These are phyloP conservation scores for Esperia sulphurella DNA, from an alignment of 2,888 invertebrate species.

Conservation along the genomic window DNA sequence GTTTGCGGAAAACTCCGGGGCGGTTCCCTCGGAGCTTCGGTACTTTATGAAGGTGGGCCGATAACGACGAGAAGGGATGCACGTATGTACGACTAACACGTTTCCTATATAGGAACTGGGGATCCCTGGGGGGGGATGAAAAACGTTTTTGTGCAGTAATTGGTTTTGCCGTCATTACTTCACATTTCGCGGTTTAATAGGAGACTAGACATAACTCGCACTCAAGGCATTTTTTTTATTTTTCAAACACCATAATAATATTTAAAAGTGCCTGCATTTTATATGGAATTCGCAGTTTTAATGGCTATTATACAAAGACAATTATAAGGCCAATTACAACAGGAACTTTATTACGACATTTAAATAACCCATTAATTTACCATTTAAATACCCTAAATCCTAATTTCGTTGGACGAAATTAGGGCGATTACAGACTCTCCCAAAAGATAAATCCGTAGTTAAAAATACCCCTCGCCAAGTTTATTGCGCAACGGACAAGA, in stretches of 20 bases:
- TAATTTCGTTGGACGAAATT: constrained; percentile 55
- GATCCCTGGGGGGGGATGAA: constrained; percentile 2
- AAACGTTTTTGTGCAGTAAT: constrained; percentile 5
- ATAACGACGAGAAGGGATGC: constrained; percentile 15
- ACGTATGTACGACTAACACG: constrained; percentile 3
- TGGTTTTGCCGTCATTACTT: constrained; percentile 1
- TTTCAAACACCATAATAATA: no score
- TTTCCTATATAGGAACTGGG: constrained; percentile 5
- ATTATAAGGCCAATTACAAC: constrained; percentile 22
- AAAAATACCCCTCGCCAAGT: constrained; percentile 66
- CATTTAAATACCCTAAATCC: constrained; percentile 44
- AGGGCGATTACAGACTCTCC: constrained; percentile 57
- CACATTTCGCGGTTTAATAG: not conserved
- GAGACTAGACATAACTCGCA: not conserved
- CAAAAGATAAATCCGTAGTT: constrained; percentile 67
- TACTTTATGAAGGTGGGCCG: constrained; percentile 28
- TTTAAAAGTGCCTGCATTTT: not conserved
- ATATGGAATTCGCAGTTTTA: no score
- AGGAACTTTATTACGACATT: constrained; percentile 31
- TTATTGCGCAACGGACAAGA: constrained; percentile 74
- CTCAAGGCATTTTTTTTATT: not conserved
- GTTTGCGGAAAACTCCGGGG: constrained; percentile 28
- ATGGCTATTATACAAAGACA: constrained; percentile 15
- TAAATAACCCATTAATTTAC: constrained; percentile 43
- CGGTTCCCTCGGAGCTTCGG: constrained; percentile 23